Conservation (phyloP, 1,140 invertebrate species). For the Lepidostoma basale region DNA sequence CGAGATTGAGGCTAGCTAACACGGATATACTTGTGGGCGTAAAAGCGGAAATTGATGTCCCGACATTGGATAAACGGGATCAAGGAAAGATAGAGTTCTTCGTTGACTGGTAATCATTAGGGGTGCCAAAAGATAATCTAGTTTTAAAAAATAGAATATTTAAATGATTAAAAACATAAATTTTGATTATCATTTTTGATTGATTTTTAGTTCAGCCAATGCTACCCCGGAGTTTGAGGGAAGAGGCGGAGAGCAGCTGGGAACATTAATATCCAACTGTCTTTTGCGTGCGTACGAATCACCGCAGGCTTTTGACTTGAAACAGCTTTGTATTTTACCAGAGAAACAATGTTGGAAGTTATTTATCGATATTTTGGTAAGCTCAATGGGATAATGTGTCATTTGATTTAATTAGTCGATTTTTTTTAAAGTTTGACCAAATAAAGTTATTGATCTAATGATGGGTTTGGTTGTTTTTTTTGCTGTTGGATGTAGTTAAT, state of each 20-base stretch:
- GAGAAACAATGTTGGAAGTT: conserved; percentile 92
- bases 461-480: too few relatives aligned
- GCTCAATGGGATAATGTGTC: too few relatives aligned
- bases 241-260: conserved; percentile 88
- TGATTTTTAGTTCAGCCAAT: conserved; percentile 82
- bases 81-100: conserved; percentile 93
- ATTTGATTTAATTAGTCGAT: too few relatives aligned
- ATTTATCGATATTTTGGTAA: conserved; percentile 90
- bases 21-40: conserved; percentile 92
- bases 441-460: too few relatives aligned
- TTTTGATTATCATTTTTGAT: conserved; percentile 28
- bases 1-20: conserved; percentile 83
- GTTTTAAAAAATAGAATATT: too few relatives aligned
- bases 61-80: conserved; percentile 73
- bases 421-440: too few relatives aligned
- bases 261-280: conserved; percentile 79
- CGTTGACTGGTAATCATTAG: conserved; percentile 81
- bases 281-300: conserved; percentile 81
- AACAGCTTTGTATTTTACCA: conserved; percentile 80
- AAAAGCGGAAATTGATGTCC: conserved; percentile 89
- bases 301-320: conserved; percentile 76
- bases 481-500: too few relatives aligned
- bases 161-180: conserved; percentile 23
- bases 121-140: neutral
- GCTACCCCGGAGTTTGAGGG: conserved; percentile 96